Evolutionary conservation across 64 coral and sea anemone species (phyloP).

Genomic region (Acropora tenuis): DNA sequence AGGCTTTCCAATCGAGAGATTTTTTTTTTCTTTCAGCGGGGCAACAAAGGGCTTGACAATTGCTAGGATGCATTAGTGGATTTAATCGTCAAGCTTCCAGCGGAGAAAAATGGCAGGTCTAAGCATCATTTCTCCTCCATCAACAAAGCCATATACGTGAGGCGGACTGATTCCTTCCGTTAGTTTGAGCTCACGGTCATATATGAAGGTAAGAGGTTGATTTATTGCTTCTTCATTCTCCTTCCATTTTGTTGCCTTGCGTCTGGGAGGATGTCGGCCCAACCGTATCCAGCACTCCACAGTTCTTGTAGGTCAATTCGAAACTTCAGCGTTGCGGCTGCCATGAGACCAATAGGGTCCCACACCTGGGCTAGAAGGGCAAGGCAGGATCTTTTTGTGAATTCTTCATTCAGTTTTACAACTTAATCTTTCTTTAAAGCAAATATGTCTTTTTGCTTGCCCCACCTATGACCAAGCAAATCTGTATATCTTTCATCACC

Average conservation of each 20-base stretch:
- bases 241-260: constrained; percentile 21
- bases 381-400: constrained; percentile 43
- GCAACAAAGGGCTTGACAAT: constrained; percentile 66
- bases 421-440: constrained; percentile 20
- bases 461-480: constrained; percentile 43
- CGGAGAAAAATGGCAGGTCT: constrained; percentile 52
- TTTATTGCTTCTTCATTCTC: constrained; percentile 36
- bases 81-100: constrained; percentile 46
- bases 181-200: constrained; percentile 24
- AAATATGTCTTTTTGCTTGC: constrained; percentile 11
- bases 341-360: constrained; percentile 38
- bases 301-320: constrained; percentile 57
- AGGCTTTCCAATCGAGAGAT: constrained; percentile 57
- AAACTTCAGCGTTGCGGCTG: constrained; percentile 28
- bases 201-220: constrained; percentile 8
- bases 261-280: constrained; percentile 34
- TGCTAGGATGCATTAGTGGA: constrained; percentile 16
- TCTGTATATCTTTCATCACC: constrained; percentile 15
- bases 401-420: background rate
- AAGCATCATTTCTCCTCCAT: constrained; percentile 38
- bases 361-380: constrained; percentile 40
- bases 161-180: constrained; percentile 9
- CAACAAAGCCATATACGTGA: constrained; percentile 42
- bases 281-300: constrained; percentile 38
- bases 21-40: constrained; percentile 52